These are phyloP conservation scores for Maccullochella peelii DNA, from an alignment of 2,113 vertebrate genomes.

Conservation along the genomic window DNA sequence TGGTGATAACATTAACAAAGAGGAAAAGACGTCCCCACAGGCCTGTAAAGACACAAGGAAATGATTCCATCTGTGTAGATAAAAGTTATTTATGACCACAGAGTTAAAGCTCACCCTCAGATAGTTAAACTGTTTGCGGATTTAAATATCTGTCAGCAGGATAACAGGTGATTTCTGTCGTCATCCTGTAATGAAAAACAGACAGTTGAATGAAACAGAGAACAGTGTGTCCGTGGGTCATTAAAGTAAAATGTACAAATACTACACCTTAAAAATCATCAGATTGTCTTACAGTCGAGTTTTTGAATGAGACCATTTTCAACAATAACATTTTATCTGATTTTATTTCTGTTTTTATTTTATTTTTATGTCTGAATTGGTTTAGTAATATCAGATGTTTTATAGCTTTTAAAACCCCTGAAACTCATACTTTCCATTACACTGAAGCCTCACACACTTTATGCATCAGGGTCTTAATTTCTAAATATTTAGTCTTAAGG, in stretches of 20 bases:
- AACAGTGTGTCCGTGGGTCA: neutral
- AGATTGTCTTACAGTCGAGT: neutral
- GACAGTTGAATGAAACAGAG: too few species aligned
- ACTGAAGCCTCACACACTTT: neutral
- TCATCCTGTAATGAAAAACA: neutral
- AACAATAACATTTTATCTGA: neutral
- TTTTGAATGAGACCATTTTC: neutral
- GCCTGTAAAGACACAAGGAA: conserved; percentile 2
- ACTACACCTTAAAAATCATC: neutral
- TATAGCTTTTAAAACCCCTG: neutral
- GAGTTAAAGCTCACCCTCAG: neutral
- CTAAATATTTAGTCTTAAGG: too few species aligned
- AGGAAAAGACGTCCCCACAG: neutral
- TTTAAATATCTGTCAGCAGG: neutral
- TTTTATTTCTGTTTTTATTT: too few species aligned
- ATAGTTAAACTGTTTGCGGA: neutral
- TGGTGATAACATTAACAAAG: neutral
- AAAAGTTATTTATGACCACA: conserved; percentile 30
- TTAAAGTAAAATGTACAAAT: neutral
- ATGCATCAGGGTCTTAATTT: too few species aligned
- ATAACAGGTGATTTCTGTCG: conserved; percentile 4
- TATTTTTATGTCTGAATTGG: neutral
- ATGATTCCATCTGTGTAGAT: conserved; percentile 32
- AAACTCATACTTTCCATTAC: neutral
- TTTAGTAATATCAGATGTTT: neutral